Evolutionary conservation across 1,140 invertebrate genomes (phyloP).

Genomic region (Arctopsyche grandis): DNA sequence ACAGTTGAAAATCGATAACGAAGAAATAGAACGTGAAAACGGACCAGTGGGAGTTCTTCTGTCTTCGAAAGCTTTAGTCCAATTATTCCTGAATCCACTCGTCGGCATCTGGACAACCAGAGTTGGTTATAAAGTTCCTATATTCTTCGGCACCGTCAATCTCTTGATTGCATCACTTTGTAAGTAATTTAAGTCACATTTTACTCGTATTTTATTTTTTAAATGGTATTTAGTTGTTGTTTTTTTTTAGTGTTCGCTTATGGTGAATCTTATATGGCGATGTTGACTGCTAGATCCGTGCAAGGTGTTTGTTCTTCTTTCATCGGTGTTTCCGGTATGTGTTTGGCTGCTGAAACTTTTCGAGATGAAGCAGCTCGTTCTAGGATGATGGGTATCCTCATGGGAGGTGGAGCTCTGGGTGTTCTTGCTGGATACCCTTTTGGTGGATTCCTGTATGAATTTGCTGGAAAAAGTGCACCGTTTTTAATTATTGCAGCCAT

Average conservation of each 20-base stretch:
- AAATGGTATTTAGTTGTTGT: no score
- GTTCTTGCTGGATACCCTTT: slow-evolving; percentile 84
- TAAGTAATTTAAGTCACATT: slow-evolving; percentile 70
- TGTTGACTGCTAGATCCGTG: slow-evolving; percentile 83
- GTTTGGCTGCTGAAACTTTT: slow-evolving; percentile 69
- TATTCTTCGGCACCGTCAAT: slow-evolving; percentile 84
- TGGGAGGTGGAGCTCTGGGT: slow-evolving; percentile 83
- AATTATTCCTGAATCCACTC: slow-evolving; percentile 85
- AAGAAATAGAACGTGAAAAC: slow-evolving; percentile 71
- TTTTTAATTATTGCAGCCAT: slow-evolving; percentile 75
- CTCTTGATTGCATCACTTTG: slow-evolving; percentile 83
- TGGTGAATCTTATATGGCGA: slow-evolving; percentile 76
- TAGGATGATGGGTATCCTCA: slow-evolving; percentile 78
- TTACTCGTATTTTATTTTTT: slow-evolving; percentile 13
- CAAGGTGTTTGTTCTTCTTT: slow-evolving; percentile 89
- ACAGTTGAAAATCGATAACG: slow-evolving; percentile 55
- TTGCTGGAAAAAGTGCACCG: slow-evolving; percentile 78
- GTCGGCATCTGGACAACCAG: slow-evolving; percentile 77
- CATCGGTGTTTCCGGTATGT: slow-evolving; percentile 80
- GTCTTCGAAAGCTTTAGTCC: slow-evolving; percentile 88
- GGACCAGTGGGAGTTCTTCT: slow-evolving; percentile 82
- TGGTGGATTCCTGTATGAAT: slow-evolving; percentile 79
- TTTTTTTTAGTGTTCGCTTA: slow-evolving; percentile 82
- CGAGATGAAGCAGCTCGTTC: slow-evolving; percentile 69
- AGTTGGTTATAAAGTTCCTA: slow-evolving; percentile 82